phyloP scores from a whole-genome alignment of 2,888 invertebrate genomes.

The Atethmia centrago region DNA sequence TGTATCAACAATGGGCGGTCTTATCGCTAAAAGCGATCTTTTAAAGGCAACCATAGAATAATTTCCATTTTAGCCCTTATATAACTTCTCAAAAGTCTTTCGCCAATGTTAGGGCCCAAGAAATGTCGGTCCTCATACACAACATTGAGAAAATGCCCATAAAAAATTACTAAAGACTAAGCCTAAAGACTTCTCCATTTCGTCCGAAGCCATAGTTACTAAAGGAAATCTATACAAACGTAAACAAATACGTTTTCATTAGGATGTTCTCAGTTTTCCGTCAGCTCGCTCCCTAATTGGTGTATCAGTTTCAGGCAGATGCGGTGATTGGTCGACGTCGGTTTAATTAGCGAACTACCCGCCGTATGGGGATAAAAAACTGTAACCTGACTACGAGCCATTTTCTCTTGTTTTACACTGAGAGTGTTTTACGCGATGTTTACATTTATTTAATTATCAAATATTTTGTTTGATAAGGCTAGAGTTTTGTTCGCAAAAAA shows the following conservation, averaged over 20 bases:
- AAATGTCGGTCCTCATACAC: too few relatives aligned
- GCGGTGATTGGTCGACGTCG: conserved; percentile 52
- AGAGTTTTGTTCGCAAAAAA: not conserved
- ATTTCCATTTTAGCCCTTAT: not conserved
- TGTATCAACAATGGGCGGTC: too few relatives aligned
- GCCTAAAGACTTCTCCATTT: conserved; percentile 19
- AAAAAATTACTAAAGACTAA: conserved; percentile 3
- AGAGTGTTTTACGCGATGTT: not conserved
- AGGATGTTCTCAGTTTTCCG: conserved; percentile 46
- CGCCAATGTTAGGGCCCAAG: not conserved
- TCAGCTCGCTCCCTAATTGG: conserved; percentile 51
- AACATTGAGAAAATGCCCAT: not conserved
- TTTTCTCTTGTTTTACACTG: conserved; percentile 23
- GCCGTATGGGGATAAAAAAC: conserved; percentile 37
- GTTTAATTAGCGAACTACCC: conserved; percentile 56
- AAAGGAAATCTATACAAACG: conserved; percentile 43
- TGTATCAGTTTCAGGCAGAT: conserved; percentile 55
- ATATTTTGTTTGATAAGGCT: not conserved
- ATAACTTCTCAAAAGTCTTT: not conserved
- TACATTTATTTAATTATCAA: not conserved
- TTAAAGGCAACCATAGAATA: too few relatives aligned
- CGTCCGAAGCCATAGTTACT: conserved; percentile 28
- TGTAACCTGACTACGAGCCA: conserved; percentile 30
- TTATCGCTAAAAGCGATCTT: too few relatives aligned
- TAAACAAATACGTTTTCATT: conserved; percentile 57